Conservation (phyloP, 2,888 invertebrate species). For the Lingula anatina region DNA sequence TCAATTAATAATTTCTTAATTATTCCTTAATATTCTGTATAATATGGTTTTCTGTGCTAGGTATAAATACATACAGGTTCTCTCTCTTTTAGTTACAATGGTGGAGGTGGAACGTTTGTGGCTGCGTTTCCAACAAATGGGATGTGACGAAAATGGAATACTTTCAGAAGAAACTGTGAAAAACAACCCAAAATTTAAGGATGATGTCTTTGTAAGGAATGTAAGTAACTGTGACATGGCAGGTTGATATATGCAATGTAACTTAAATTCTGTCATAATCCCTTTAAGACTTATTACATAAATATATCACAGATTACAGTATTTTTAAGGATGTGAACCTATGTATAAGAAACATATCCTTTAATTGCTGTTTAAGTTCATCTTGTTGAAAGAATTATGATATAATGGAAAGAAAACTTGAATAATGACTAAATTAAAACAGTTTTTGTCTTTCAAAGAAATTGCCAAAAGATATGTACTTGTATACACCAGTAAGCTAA, state of each 20-base stretch:
- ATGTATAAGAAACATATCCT: no score
- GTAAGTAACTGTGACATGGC: constrained; percentile 18
- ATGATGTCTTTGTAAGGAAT: constrained; percentile 40
- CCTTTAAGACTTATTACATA: neutral
- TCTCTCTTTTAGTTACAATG: constrained; percentile 35
- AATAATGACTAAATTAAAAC: no score
- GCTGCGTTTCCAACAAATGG: constrained; percentile 47
- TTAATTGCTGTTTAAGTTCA: no score
- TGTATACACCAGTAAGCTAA: no score
- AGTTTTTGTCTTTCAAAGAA: no score
- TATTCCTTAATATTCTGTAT: no score
- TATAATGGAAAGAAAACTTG: no score
- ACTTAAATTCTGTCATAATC: neutral
- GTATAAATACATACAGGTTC: neutral
- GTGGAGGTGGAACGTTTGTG: constrained; percentile 51
- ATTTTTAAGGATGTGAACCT: no score
- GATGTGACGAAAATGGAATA: constrained; percentile 38
- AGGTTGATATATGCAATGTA: no score
- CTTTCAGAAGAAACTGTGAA: constrained; percentile 22
- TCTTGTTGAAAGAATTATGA: no score
- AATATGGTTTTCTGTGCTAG: neutral
- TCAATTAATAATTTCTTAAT: neutral
- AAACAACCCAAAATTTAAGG: constrained; percentile 16
- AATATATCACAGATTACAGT: no score
- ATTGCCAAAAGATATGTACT: no score